Base-by-base conservation (phyloP, 2,888 invertebrate species). In the Sinodicranocentrus sp. region DNA sequence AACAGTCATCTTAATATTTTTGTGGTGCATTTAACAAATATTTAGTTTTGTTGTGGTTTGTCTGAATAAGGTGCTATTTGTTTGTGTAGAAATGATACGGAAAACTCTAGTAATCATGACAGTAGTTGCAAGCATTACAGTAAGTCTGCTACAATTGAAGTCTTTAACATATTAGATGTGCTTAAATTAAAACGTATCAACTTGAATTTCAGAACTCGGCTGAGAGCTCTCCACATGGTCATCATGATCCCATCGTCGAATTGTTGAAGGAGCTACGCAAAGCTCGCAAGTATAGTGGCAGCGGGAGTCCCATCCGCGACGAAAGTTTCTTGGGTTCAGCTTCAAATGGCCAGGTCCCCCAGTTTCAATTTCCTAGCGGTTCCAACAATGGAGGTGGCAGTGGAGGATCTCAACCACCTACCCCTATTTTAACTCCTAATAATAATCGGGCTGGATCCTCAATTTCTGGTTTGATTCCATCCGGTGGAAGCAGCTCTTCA, bases 211-310 rank as follows among this genome's bases (percentile, higher is more conserved):
- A 75, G 75, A 63, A 63, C 21, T 39, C 19, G 21, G n/a, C 19
- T 6, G 57, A 68, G 2, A 67, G 77, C 21, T 77, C 77, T 2
- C 73, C 84, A 23, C 70, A 71, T 17, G 48, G 26, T 23, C 84
- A 77, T 44, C 61, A 86, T 33, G 84, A 84, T 73, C 68, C 85
- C 84, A 43, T 70, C 15, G 70, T 76, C 21, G 28, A 65, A 26
- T 68, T 86, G 15, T 44, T 86, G 21, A 84, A 84, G 48, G 82
- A 84, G 26, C 48, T 82, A 6, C 73, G 79, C 13, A 86, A 79
- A 67, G 26, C 78, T 5, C n/a, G 52, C 1, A 43, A 59, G 15
- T 52, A 44, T 21, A 21, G 19, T n/a, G 6, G 44, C 15, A 17
- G 33, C 5, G 8, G n/a, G 17, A 52, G n/a, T 17, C 44, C 44